A percentile compares a stretch with the other conserved stretches of the same genome.
These are phyloP conservation scores for Hemaris fuciformis DNA, from an alignment of 2,888 invertebrate genomes.

Conservation along the genomic window DNA sequence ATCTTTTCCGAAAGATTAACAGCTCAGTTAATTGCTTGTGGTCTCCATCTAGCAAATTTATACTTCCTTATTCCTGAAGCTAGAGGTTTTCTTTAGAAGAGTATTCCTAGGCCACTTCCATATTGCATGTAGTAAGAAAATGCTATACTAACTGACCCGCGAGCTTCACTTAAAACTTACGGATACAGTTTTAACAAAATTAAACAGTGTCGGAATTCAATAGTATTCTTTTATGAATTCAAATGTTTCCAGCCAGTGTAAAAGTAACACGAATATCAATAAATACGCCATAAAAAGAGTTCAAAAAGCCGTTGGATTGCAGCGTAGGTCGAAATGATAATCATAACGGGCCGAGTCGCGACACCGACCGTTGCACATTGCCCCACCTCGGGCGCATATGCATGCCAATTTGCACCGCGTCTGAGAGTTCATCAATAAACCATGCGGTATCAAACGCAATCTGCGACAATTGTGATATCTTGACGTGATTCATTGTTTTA, in stretches of 20 bases:
- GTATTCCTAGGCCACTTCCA: too few species aligned
- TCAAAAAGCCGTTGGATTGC: constrained; percentile 1
- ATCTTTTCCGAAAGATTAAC: too few species aligned
- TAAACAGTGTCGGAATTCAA: background rate
- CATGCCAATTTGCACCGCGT: constrained; percentile 35
- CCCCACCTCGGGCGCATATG: constrained; percentile 29
- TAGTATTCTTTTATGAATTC: background rate
- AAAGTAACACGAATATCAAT: constrained; percentile 4
- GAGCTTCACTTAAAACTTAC: too few species aligned
- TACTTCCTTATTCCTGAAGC: too few species aligned
- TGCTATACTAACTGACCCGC: too few species aligned
- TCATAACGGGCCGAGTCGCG: constrained; percentile 21
- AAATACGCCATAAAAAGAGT: constrained; percentile 11
- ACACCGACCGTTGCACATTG: constrained; percentile 29
- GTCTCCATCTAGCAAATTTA: too few species aligned
- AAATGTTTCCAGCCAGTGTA: background rate
- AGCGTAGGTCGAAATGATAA: constrained; percentile 16
- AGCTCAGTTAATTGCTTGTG: too few species aligned
- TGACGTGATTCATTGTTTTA: constrained; percentile 28
- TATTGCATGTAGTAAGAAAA: too few species aligned
- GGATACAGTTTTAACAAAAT: background rate
- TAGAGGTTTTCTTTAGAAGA: too few species aligned
- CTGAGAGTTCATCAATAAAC: constrained; percentile 35
- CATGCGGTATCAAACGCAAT: constrained; percentile 29
- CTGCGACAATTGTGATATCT: constrained; percentile 30